phyloP scores from a whole-genome alignment of 1,140 invertebrate genomes.

The Trichonephila clavipes region DNA sequence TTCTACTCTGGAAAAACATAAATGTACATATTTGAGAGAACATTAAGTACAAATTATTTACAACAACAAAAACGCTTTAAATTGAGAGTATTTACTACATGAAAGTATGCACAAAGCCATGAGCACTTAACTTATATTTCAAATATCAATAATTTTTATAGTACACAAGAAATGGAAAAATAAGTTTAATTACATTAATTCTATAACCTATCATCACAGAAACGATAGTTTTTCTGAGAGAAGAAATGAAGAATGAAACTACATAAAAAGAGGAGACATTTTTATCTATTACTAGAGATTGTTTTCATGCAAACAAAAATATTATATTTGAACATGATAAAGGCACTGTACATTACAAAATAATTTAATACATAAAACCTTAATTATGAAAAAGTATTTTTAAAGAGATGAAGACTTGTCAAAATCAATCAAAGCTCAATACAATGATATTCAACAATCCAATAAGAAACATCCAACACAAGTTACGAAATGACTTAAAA shows the following conservation, averaged over 20 bases:
- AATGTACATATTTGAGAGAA: not conserved
- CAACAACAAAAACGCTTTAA: not conserved
- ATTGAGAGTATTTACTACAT: not conserved
- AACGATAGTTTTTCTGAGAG: no score
- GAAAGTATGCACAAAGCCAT: not conserved
- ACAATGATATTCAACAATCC: no score
- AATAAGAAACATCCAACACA: no score
- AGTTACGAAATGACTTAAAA: no score
- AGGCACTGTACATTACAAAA: slow-evolving; percentile 8
- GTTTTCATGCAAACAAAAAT: no score
- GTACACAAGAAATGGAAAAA: not conserved
- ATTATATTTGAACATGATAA: not conserved
- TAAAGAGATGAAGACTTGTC: no score
- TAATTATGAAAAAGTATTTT: no score
- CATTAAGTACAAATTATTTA: slow-evolving; percentile 22
- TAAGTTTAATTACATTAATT: not conserved
- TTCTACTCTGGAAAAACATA: not conserved
- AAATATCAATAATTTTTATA: not conserved
- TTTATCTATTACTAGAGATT: no score
- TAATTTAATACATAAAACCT: no score
- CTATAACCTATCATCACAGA: not conserved
- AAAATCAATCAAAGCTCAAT: no score
- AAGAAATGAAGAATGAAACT: no score
- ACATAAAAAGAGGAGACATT: no score
- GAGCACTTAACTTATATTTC: not conserved